Evolutionary conservation across 2,113 vertebrate species (phyloP).

Genomic region (Gadus macrocephalus): DNA sequence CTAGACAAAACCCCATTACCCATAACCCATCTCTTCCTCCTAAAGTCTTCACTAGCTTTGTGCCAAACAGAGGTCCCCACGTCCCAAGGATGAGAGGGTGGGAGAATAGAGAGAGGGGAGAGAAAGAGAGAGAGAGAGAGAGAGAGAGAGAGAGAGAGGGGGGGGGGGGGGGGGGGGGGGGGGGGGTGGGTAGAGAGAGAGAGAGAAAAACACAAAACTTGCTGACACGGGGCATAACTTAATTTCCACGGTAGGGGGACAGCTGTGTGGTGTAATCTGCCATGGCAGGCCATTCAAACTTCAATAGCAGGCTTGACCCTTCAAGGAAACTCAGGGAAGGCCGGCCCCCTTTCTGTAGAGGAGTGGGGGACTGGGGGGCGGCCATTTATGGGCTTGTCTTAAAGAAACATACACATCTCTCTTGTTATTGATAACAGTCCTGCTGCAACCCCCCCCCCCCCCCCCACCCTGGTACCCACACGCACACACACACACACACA

Average conservation of each 20-base stretch:
- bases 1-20: slow-evolving; percentile 11
- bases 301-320: slow-evolving; percentile 98
- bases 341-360: slow-evolving; percentile 83
- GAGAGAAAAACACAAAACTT: slow-evolving; percentile 81
- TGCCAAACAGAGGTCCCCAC: slow-evolving; percentile 49
- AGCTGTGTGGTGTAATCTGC: slow-evolving; percentile 99
- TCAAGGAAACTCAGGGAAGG: slow-evolving; percentile 85
- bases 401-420: slow-evolving; percentile 89
- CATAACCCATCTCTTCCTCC: slow-evolving; percentile 34
- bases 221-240: slow-evolving; percentile 99
- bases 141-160: no score
- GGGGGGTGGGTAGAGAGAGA: slow-evolving; percentile 41
- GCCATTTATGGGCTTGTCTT: slow-evolving; percentile 97
- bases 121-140: slow-evolving; percentile 26
- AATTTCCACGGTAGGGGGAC: slow-evolving; percentile 99
- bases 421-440: slow-evolving; percentile 89
- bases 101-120: slow-evolving; percentile 7
- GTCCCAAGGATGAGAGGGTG: slow-evolving; percentile 46
- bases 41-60: slow-evolving; percentile 29
- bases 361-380: slow-evolving; percentile 88
- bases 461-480: slow-evolving; percentile 7
- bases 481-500: slow-evolving; percentile 31
- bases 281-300: slow-evolving; percentile 97
- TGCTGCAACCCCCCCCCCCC: not conserved
- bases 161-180: slow-evolving; percentile 40